Conservation (phyloP, 2,113 vertebrate genomes). For the Dendropsophus ebraccatus region DNA sequence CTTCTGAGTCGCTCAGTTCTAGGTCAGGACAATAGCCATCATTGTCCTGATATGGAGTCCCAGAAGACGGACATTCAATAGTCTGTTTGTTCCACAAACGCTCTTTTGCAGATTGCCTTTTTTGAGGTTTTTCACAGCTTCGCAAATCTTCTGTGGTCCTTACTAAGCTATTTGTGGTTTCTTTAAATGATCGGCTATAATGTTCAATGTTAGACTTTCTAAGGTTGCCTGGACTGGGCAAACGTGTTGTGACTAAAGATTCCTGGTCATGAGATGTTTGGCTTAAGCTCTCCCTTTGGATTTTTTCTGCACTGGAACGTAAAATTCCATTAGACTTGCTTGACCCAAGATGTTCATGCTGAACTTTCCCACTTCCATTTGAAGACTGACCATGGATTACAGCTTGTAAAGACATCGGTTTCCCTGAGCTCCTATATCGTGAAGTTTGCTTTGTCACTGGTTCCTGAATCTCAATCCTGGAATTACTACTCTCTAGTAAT, state of each 20-base stretch:
- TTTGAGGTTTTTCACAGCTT: conserved; percentile 80
- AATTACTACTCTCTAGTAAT: conserved; percentile 69
- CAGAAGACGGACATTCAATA: conserved; percentile 71
- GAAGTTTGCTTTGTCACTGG: conserved; percentile 59
- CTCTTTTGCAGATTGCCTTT: conserved; percentile 78
- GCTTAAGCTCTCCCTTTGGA: conserved; percentile 83
- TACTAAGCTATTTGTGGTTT: conserved; percentile 87
- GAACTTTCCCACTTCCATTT: conserved; percentile 80
- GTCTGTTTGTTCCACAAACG: conserved; percentile 81
- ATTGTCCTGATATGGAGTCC: conserved; percentile 83
- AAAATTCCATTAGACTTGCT: conserved; percentile 82
- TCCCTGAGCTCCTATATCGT: conserved; percentile 75
- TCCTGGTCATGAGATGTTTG: conserved; percentile 77
- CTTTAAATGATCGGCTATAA: conserved; percentile 89
- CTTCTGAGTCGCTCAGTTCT: conserved; percentile 94
- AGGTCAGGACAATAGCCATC: conserved; percentile 96
- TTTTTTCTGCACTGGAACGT: conserved; percentile 72
- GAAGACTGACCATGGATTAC: conserved; percentile 85
- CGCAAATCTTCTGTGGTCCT: conserved; percentile 86
- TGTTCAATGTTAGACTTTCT: conserved; percentile 87
- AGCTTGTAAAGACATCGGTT: conserved; percentile 83
- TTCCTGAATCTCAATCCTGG: conserved; percentile 67
- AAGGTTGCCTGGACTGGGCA: conserved; percentile 77
- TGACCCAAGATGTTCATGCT: conserved; percentile 70
- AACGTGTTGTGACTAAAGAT: conserved; percentile 68